Evolutionary conservation across 1,140 invertebrate genomes (phyloP).

Genomic region (Archegozetes longisetosus): DNA sequence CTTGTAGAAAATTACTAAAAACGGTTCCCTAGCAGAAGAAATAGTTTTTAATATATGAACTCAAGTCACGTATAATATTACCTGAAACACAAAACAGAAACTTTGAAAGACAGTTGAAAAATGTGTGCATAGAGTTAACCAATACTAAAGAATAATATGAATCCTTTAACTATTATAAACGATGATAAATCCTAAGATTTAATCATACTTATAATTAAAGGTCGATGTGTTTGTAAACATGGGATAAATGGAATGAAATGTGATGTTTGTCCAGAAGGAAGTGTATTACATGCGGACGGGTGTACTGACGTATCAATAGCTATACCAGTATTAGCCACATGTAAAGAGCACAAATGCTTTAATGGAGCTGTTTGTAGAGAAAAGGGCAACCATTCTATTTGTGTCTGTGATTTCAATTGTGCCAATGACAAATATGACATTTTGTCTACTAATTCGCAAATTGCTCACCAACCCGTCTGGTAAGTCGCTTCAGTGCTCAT

Average conservation of each 20-base stretch:
- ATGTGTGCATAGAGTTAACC: no score
- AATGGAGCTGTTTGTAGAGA: not conserved
- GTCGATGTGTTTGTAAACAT: slow-evolving; percentile 43
- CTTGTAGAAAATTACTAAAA: no score
- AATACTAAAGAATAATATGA: no score
- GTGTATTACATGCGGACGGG: slow-evolving; percentile 51
- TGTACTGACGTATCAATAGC: slow-evolving; percentile 48
- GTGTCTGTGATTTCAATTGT: slow-evolving; percentile 4
- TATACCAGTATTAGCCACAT: not conserved
- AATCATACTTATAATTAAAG: not conserved
- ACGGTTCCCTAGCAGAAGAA: no score
- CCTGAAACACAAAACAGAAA: no score
- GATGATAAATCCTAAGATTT: not conserved
- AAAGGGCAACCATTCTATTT: not conserved
- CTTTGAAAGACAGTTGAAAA: no score
- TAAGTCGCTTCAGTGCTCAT: no score
- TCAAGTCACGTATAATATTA: no score
- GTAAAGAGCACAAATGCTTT: not conserved
- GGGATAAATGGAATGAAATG: slow-evolving; percentile 58
- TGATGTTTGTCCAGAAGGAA: slow-evolving; percentile 57
- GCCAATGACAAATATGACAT: not conserved
- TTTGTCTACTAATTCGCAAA: not conserved
- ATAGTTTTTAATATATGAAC: no score
- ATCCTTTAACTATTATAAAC: no score
- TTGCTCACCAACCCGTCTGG: not conserved